Percentiles rank a stretch among this genome's conserved stretches.
phyloP scores from a whole-genome alignment of 2,888 invertebrate genomes.

The Scrobipalpa costella region DNA sequence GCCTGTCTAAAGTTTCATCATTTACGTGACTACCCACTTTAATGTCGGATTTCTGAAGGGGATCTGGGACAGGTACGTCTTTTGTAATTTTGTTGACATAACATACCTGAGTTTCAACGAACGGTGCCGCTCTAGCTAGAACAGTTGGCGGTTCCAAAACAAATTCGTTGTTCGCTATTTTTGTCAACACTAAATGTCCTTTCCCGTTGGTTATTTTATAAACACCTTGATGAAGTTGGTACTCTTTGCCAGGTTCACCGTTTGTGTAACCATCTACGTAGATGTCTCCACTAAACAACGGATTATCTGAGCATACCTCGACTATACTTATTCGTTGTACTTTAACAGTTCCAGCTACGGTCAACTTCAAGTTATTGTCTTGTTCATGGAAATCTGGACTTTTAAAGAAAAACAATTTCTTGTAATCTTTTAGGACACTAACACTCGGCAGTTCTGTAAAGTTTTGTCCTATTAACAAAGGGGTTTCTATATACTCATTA shows the following conservation, averaged over 20 bases:
- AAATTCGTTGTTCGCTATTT: neutral
- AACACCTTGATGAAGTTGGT: constrained; percentile 27
- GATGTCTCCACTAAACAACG: constrained; percentile 30
- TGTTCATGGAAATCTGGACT: constrained; percentile 21
- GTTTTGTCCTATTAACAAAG: constrained; percentile 30
- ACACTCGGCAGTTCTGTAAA: constrained; percentile 29
- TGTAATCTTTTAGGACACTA: constrained; percentile 28
- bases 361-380: neutral
- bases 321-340: neutral
- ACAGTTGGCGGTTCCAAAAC: constrained; percentile 23
- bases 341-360: neutral
- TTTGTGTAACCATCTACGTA: constrained; percentile 30
- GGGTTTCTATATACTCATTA: constrained; percentile 22
- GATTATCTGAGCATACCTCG: neutral
- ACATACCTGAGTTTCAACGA: constrained; percentile 15
- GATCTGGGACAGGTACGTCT: constrained; percentile 22
- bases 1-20: neutral
- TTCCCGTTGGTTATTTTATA: constrained; percentile 26
- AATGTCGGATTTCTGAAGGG: constrained; percentile 25
- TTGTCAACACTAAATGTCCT: constrained; percentile 26
- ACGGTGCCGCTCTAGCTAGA: constrained; percentile 24
- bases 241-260: constrained; percentile 29
- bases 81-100: constrained; percentile 25
- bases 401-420: constrained; percentile 30
- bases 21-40: constrained; percentile 24